A percentile compares a stretch with the other conserved stretches of the same genome.
phyloP scores from a whole-genome alignment of 2,113 vertebrate species.

The Todiramphus chloris region DNA sequence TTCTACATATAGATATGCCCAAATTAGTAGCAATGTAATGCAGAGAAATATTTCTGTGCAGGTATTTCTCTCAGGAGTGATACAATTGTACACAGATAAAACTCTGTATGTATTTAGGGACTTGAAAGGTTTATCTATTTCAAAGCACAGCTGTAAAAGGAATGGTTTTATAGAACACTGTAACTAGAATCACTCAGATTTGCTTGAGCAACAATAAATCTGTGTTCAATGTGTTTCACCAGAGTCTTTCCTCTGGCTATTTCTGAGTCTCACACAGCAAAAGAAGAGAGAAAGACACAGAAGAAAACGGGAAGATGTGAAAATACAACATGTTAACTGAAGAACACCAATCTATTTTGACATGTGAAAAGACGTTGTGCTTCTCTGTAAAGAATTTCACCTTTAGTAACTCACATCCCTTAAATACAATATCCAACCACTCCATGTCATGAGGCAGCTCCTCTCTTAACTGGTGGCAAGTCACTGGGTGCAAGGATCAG shows the following conservation, averaged over 20 bases:
- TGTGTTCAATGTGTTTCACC: not conserved
- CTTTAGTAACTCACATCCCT: not conserved
- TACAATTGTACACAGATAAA: not conserved
- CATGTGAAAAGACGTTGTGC: not conserved
- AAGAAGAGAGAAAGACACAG: not conserved
- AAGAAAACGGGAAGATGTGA: not conserved
- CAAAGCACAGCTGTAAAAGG: not conserved
- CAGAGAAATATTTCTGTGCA: not conserved
- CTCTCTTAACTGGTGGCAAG: not conserved
- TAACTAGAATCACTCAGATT: not conserved
- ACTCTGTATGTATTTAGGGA: not conserved
- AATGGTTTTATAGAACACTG: not conserved
- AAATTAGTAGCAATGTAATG: not conserved
- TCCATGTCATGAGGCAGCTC: not conserved
- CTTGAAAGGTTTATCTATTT: not conserved
- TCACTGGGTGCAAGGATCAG: not conserved
- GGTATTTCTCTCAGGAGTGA: not conserved
- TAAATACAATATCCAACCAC: accelerated
- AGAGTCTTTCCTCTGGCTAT: not conserved
- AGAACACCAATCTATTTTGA: not conserved
- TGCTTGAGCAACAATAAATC: not conserved
- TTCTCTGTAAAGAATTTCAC: not conserved
- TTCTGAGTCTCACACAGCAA: not conserved
- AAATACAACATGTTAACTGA: not conserved
- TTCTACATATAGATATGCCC: not conserved